Conservation (phyloP, 2,113 vertebrate species). For the Megalops atlanticus region DNA sequence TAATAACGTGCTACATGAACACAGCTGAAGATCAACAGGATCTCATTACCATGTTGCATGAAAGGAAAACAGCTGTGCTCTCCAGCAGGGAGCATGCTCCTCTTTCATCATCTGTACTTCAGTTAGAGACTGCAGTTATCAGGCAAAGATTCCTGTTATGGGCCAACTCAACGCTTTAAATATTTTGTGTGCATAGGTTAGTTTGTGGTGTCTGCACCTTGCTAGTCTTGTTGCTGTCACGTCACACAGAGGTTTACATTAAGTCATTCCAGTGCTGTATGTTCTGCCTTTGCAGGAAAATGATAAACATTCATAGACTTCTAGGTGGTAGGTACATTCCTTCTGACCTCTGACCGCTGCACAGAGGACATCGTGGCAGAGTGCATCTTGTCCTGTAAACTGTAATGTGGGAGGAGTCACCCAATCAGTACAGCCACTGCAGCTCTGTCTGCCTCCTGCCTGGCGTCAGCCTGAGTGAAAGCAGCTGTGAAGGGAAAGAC, state of each 20-base stretch:
- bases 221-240: no score
- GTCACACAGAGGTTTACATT: no score
- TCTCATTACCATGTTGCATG: conserved; percentile 65
- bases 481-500: conserved; percentile 60
- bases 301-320: no score
- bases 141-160: no score
- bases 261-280: no score
- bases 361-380: no score
- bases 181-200: no score
- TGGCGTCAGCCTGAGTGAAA: conserved; percentile 50
- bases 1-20: conserved; percentile 67
- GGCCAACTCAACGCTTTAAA: conserved; percentile 12
- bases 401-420: conserved; percentile 50
- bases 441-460: conserved; percentile 63
- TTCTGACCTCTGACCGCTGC: no score
- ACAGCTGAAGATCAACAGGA: conserved; percentile 64
- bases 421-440: conserved; percentile 60
- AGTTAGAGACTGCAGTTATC: conserved; percentile 9
- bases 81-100: conserved; percentile 50
- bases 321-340: no score
- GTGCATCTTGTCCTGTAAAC: background rate
- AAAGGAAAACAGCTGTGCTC: conserved; percentile 61
- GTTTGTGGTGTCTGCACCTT: no score
- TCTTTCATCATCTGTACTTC: background rate
- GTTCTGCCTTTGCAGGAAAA: no score